Evolutionary conservation across 2,888 invertebrate genomes (phyloP).

Genomic region (Noctua janthina): DNA sequence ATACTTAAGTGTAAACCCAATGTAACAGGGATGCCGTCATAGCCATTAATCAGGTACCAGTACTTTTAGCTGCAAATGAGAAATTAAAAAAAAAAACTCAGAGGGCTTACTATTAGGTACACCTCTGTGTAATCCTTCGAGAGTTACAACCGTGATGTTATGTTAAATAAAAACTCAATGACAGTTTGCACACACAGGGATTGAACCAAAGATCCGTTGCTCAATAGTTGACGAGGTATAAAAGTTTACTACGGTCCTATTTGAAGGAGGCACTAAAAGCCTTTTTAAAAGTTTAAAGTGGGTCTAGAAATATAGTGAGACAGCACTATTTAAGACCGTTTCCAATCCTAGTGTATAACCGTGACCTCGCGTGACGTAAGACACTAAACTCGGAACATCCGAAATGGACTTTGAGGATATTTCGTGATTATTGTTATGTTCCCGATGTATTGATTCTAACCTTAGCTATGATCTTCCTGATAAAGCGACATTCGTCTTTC

Average conservation of each 20-base stretch:
- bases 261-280: slow-evolving; percentile 27
- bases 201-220: not conserved
- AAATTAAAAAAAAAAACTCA: not conserved
- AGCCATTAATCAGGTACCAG: not conserved
- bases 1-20: not conserved
- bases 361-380: slow-evolving; percentile 36
- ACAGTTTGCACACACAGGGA: not conserved
- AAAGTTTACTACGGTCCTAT: not conserved
- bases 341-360: not conserved
- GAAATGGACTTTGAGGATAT: slow-evolving; percentile 18
- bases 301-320: slow-evolving; percentile 25
- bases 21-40: not conserved
- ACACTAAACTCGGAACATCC: not conserved
- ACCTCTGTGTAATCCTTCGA: not conserved
- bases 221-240: not conserved
- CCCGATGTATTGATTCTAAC: not conserved
- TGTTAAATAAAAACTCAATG: no score
- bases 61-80: no score
- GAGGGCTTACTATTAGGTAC: no score
- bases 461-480: not conserved
- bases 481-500: not conserved
- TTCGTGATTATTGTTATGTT: slow-evolving; percentile 6
- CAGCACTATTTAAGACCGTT: slow-evolving; percentile 4
- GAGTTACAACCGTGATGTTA: no score
- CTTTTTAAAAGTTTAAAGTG: slow-evolving; percentile 42